Percentiles rank a stretch among this genome's conserved stretches.
Conservation (phyloP, 2,797 vertebrate species). For the Onychomys torridus region DNA sequence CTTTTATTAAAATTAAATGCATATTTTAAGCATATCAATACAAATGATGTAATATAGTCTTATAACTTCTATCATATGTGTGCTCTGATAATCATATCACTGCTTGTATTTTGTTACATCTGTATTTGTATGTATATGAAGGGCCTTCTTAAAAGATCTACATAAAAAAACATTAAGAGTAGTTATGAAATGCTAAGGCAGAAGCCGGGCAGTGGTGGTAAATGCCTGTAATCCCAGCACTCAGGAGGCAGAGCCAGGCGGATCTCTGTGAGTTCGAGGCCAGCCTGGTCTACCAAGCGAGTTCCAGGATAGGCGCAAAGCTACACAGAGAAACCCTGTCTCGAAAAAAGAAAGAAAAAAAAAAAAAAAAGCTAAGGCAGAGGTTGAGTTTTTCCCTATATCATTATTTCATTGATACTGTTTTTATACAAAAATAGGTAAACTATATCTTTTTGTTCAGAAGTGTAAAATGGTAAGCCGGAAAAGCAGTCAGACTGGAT, state of each 20-base stretch:
- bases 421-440: neutral
- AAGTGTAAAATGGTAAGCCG: neutral
- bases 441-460: neutral
- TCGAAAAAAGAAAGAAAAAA: too few relatives aligned
- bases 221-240: too few relatives aligned
- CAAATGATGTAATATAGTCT: neutral
- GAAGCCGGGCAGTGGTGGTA: too few relatives aligned
- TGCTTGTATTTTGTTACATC: neutral
- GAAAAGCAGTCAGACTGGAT: neutral
- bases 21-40: neutral
- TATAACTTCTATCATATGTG: neutral
- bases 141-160: neutral
- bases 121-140: neutral
- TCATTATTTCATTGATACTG: neutral
- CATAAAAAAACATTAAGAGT: neutral
- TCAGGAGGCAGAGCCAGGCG: too few relatives aligned
- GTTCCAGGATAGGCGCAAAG: too few relatives aligned
- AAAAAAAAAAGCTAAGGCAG: neutral
- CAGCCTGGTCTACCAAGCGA: too few relatives aligned
- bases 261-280: too few relatives aligned
- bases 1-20: neutral
- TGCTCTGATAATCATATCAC: neutral
- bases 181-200: neutral
- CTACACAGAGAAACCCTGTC: too few relatives aligned
- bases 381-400: neutral